Conservation (phyloP, 2,888 invertebrate species). For the Buathra laborator region DNA sequence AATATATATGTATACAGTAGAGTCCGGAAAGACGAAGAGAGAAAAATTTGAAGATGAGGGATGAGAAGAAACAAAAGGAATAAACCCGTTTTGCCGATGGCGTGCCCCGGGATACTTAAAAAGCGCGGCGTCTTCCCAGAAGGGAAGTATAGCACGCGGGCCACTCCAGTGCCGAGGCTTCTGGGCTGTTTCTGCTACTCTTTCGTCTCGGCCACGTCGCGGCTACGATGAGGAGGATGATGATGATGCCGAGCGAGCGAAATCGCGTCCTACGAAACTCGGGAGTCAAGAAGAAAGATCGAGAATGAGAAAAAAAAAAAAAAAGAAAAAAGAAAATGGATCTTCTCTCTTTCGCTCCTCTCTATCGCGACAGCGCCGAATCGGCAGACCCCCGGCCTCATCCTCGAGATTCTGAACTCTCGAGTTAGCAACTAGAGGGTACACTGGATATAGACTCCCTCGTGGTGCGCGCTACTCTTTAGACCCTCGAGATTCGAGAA, state of each 20-base stretch:
- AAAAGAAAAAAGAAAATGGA: neutral
- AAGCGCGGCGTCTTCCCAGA: conserved; percentile 67
- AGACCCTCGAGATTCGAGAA: conserved; percentile 64
- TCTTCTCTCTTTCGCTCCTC: conserved; percentile 18
- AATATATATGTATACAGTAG: neutral
- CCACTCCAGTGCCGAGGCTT: conserved; percentile 51
- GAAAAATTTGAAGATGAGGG: conserved; percentile 45
- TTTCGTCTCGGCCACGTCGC: conserved; percentile 13
- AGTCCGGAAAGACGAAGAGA: conserved; percentile 30
- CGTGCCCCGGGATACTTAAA: conserved; percentile 82
- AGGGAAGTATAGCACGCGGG: conserved; percentile 65
- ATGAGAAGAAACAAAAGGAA: conserved; percentile 75
- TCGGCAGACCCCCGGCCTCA: conserved; percentile 48
- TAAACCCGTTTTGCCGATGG: conserved; percentile 79
- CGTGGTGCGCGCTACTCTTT: conserved; percentile 34
- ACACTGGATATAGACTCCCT: conserved; percentile 1
- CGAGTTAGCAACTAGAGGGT: conserved; percentile 25
- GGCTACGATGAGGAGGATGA: conserved; percentile 36
- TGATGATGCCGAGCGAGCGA: conserved; percentile 54
- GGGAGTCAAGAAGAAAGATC: conserved; percentile 30
- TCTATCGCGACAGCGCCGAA: conserved; percentile 35
- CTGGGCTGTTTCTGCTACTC: conserved; percentile 62
- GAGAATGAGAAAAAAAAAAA: conserved; percentile 34
- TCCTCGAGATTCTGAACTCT: conserved; percentile 64
- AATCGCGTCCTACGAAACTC: conserved; percentile 47